Percentiles rank a stretch among this genome's conserved stretches.
phyloP scores from a whole-genome alignment of 1,140 invertebrate species.

The Theocolax elegans region DNA sequence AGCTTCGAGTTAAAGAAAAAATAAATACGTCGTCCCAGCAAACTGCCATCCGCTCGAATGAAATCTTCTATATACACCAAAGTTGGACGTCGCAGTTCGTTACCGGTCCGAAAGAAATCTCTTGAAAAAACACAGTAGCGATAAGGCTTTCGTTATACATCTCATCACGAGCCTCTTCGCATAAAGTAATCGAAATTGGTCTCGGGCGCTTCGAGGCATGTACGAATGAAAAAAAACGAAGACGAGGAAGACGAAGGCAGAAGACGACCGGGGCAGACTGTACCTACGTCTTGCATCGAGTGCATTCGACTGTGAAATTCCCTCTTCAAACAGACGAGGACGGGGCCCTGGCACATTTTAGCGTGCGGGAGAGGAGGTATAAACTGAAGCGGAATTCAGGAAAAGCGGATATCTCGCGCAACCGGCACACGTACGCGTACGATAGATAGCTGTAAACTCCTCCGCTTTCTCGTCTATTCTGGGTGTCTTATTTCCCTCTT shows the following conservation, averaged over 20 bases:
- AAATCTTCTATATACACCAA: no score
- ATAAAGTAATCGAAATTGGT: conserved; percentile 44
- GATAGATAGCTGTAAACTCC: conserved; percentile 54
- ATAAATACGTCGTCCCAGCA: no score
- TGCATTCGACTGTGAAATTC: conserved; percentile 67
- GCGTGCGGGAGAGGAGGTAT: conserved; percentile 17
- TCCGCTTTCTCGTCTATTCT: conserved; percentile 20
- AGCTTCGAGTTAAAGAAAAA: no score
- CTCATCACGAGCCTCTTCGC: conserved; percentile 21
- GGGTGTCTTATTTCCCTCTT: conserved; percentile 15
- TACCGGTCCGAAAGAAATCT: conserved; percentile 13
- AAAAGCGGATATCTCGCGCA: conserved; percentile 50
- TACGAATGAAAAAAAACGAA: conserved; percentile 30
- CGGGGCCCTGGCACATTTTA: conserved; percentile 42
- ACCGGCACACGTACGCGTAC: conserved; percentile 59
- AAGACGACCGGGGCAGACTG: conserved; percentile 34
- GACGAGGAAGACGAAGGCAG: conserved; percentile 23
- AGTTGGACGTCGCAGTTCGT: conserved; percentile 20
- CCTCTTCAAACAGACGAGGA: conserved; percentile 63
- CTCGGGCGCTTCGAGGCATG: conserved; percentile 16
- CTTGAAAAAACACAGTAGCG: conserved; percentile 21
- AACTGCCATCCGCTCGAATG: no score
- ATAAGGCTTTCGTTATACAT: conserved; percentile 20
- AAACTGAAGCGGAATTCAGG: conserved; percentile 32
- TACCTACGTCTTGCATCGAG: conserved; percentile 58